Evolutionary conservation across 2,113 vertebrate genomes (phyloP), one percentile per base, ranked within the genome.

Genomic region (Psilopogon haemacephalus): DNA sequence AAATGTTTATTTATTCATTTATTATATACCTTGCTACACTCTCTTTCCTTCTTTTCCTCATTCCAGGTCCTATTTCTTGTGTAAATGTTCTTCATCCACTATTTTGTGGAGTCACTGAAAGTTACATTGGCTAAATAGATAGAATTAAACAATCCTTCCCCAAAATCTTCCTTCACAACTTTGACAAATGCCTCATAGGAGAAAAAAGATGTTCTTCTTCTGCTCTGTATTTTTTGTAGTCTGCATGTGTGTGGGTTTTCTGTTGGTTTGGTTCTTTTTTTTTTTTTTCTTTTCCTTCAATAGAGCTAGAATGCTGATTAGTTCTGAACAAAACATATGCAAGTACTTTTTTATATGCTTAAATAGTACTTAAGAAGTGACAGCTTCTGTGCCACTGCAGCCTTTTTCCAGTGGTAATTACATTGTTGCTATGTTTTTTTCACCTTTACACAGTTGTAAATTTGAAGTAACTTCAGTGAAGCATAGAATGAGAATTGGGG

Each of bases 381-480:
- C 33, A 62, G 26, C 26, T 85, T 84, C 65, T 68, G 59, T 86
- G 37, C 55, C 40, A 78, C 35, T 84, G 79, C 54, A 60, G 65
- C 21, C 48, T 79, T 89, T 82, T 65, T 94, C 68, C 56, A 86
- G 46, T 80, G 69, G 65, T 87, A 94, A 95, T 94, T 93, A 87
- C 26, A 46, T 28, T n/a, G 20, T 65, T 86, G 59, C 60, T 91
- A 58, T 79, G 54, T 68, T 92, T 96, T 94, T 94, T 95, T 80
- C 64, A 93, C 50, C 59, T 92, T 90, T 88, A 73, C 52, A 79
- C 44, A 35, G 54, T 74, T 90, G 38, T 79, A 95, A 97, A 92
- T 79, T 76, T 95, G 50, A 94, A 96, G 89, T 91, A 75, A 95
- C 92, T 95, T 94, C 80, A 94, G 68, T 90, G 96, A 94, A 95